Percentiles rank a stretch among this genome's conserved stretches.
Evolutionary conservation across 2,113 vertebrate genomes (phyloP).

Genomic region (Craseonycteris thonglongyai): DNA sequence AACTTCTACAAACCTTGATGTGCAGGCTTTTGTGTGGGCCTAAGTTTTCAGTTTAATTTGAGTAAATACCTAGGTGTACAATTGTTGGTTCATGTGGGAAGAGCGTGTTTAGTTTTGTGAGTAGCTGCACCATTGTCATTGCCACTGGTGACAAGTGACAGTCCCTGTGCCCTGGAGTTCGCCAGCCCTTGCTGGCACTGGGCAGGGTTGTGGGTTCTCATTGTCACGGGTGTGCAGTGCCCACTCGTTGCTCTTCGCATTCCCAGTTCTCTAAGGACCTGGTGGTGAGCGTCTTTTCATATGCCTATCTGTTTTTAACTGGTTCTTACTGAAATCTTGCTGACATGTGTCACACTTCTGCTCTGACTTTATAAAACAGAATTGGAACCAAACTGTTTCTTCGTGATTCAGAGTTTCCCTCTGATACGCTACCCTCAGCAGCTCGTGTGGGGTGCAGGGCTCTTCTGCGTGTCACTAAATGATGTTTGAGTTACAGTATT

Average conservation of each 20-base stretch:
- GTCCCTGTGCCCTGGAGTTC: no score
- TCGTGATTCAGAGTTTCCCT: not conserved
- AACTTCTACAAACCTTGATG: not conserved
- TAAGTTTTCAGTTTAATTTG: not conserved
- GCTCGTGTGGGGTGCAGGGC: not conserved
- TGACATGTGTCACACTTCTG: not conserved
- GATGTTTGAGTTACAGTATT: not conserved
- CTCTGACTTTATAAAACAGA: not conserved
- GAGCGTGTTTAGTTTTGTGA: not conserved
- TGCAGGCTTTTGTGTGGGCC: not conserved
- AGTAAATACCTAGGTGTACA: not conserved
- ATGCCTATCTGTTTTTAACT: not conserved
- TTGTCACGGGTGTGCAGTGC: not conserved
- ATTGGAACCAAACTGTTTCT: not conserved
- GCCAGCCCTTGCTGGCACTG: not conserved
- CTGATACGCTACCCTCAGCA: not conserved
- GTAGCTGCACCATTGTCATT: no score
- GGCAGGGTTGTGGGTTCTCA: fast-evolving
- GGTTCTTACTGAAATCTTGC: not conserved
- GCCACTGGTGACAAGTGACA: no score
- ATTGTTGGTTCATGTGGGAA: not conserved
- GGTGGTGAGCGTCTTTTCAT: not conserved
- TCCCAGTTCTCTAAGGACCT: not conserved
- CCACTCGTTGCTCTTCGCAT: not conserved
- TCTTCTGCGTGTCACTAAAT: not conserved